Evolutionary conservation across 53 echinoderm and acorn worm species (phyloP), one percentile per base, ranked within the genome.

Genomic region (Astropecten irregularis): DNA sequence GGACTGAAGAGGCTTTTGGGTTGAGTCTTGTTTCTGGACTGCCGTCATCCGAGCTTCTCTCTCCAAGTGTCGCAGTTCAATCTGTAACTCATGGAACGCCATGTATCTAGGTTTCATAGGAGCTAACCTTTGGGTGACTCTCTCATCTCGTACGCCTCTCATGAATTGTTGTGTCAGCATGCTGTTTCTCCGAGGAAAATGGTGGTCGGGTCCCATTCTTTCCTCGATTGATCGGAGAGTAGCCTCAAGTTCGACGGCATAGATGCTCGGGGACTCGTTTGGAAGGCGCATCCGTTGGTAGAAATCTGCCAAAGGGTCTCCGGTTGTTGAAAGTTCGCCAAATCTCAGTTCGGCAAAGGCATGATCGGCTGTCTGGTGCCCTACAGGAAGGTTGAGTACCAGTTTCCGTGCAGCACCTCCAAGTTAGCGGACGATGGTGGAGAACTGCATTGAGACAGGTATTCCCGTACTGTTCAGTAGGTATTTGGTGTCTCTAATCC

Each of bases 401-500:
- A 85, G 54, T 31, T 76, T 72, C 16, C 85, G 48, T 16, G 85
- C 85, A 29, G 42, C 76, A 2, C 86, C 86, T n/a, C 84, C 70
- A 0, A 84, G 60, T 15, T 86, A 72, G 0, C 76, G 33, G 9
- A 85, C 53, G 13, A 86, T 64, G 11, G 59, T 29, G 2, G 65
- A 22, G 23, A 23, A 46, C 21, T 73, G 76, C 52, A 59, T 52
- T 4, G 44, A 31, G 1, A 25, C 29, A 10, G 76, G 62, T 5
- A 49, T 34, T 3, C 49, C 19, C 8, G 61, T 49, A 25, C 44
- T 61, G 9, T 76, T 31, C 0, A 85, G 32, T 0, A 70, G 29
- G 36, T 55, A 84, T 30, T 28, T 69, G 21, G 68, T 69, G 47
- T 84, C 84, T 14, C 84, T 56, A 3, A 70, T 40, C 84, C 70